phyloP scores from a whole-genome alignment of 2,888 invertebrate genomes.

The Hirtodrosophila alboralis region DNA sequence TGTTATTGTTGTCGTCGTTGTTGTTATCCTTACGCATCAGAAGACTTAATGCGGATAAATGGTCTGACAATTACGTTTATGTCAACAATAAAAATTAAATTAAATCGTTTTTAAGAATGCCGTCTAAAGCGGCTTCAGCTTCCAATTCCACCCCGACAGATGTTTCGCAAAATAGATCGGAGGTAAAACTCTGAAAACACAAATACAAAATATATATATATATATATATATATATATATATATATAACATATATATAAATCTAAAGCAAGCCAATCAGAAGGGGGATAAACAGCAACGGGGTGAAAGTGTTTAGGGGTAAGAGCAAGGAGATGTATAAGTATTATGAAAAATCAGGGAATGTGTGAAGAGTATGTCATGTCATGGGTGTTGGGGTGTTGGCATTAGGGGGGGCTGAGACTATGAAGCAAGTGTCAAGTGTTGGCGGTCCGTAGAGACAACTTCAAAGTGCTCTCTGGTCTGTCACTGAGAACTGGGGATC shows the following conservation, averaged over 20 bases:
- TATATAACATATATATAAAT: no score
- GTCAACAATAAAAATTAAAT: constrained; percentile 79
- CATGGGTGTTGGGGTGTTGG: constrained; percentile 45
- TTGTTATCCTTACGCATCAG: constrained; percentile 76
- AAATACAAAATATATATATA: no score
- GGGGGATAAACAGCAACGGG: background rate
- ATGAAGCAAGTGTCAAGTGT: constrained; percentile 71
- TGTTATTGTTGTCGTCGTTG: constrained; percentile 44
- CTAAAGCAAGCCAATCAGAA: constrained; percentile 56
- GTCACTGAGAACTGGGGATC: constrained; percentile 4
- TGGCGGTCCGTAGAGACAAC: constrained; percentile 59
- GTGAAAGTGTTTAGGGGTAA: background rate
- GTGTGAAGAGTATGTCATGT: constrained; percentile 66
- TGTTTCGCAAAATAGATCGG: constrained; percentile 62
- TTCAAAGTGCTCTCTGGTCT: constrained; percentile 59
- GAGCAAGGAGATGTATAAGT: constrained; percentile 3
- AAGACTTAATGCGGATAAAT: constrained; percentile 83
- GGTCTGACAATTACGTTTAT: constrained; percentile 83
- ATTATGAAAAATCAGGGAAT: constrained; percentile 43
- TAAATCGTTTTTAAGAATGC: constrained; percentile 75
- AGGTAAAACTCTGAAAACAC: constrained; percentile 28
- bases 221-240: no score
- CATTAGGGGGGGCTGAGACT: no score
- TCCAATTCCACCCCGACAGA: constrained; percentile 50
- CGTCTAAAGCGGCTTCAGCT: constrained; percentile 25